phyloP scores from a whole-genome alignment of 2,797 vertebrate species.

The Schizopygopsis malacanthus region DNA sequence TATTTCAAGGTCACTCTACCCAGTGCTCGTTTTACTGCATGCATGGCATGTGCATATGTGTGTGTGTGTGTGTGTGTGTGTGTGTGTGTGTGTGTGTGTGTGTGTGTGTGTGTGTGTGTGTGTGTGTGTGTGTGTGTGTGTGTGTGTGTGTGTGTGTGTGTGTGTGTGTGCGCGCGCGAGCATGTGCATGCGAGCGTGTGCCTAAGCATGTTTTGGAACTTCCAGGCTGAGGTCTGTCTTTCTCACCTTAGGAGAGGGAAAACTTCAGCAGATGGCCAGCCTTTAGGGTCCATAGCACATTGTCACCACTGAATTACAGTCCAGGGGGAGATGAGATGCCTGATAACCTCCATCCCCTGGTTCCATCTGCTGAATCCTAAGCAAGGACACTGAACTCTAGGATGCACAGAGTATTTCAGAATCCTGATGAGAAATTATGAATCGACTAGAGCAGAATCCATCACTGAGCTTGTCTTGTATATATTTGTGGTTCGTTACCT shows the following conservation, averaged over 20 bases:
- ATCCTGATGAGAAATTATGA: conserved; percentile 58
- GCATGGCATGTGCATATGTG: conserved; percentile 4
- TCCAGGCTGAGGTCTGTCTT: conserved; percentile 77
- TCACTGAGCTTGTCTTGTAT: conserved; percentile 10
- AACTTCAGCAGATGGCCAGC: conserved; percentile 82
- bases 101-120: background rate
- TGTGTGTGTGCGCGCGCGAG: too few species aligned
- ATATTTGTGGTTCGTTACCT: background rate
- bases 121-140: too few species aligned
- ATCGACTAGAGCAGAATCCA: conserved; percentile 25
- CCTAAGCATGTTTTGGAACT: conserved; percentile 65
- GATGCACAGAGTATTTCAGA: conserved; percentile 70
- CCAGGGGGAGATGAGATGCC: conserved; percentile 81
- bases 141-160: too few species aligned
- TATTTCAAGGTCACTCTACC: background rate
- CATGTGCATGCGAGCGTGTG: conserved; percentile 20
- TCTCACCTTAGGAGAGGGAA: conserved; percentile 79
- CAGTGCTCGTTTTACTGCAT: background rate
- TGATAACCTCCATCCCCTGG: conserved; percentile 81
- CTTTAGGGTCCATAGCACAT: conserved; percentile 83
- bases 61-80: background rate
- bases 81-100: background rate
- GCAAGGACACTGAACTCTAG: conserved; percentile 74
- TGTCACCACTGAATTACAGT: conserved; percentile 81
- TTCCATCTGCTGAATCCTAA: conserved; percentile 85